These are phyloP conservation scores for Hypomecis punctinalis DNA, from an alignment of 2,888 invertebrate species.

Conservation along the genomic window DNA sequence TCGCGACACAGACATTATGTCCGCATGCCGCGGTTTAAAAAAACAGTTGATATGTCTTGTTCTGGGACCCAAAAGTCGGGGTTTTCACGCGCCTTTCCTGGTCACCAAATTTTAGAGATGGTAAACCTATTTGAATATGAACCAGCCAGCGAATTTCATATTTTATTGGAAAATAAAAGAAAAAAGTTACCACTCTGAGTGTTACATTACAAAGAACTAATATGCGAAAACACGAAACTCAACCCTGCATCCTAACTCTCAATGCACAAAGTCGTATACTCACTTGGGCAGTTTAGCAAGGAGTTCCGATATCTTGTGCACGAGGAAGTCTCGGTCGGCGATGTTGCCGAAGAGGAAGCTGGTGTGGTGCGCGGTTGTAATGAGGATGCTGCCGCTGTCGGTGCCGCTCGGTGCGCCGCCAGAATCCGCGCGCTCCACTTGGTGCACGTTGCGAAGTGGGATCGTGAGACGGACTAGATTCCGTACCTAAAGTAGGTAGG, in stretches of 20 bases:
- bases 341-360: slow-evolving; percentile 96
- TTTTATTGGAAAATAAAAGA: no score
- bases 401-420: slow-evolving; percentile 87
- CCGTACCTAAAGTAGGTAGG: slow-evolving; percentile 85
- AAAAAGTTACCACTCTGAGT: no score
- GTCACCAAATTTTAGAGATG: no score
- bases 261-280: slow-evolving; percentile 47
- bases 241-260: background rate
- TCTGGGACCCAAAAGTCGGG: no score
- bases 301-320: slow-evolving; percentile 95
- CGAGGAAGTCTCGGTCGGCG: slow-evolving; percentile 93
- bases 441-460: slow-evolving; percentile 92
- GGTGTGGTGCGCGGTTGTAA: slow-evolving; percentile 92
- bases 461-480: slow-evolving; percentile 94
- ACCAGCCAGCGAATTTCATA: no score
- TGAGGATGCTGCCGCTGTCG: slow-evolving; percentile 88
- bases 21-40: no score
- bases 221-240: no score
- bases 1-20: no score
- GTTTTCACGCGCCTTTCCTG: no score
- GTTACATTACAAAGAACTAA: no score
- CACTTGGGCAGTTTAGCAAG: slow-evolving; percentile 88
- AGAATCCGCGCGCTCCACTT: slow-evolving; percentile 91
- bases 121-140: no score
- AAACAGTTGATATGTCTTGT: no score